Evolutionary conservation across 2,888 invertebrate genomes (phyloP), one percentile per base, ranked within the genome.

Genomic region (Lissocephala sabroskyi): DNA sequence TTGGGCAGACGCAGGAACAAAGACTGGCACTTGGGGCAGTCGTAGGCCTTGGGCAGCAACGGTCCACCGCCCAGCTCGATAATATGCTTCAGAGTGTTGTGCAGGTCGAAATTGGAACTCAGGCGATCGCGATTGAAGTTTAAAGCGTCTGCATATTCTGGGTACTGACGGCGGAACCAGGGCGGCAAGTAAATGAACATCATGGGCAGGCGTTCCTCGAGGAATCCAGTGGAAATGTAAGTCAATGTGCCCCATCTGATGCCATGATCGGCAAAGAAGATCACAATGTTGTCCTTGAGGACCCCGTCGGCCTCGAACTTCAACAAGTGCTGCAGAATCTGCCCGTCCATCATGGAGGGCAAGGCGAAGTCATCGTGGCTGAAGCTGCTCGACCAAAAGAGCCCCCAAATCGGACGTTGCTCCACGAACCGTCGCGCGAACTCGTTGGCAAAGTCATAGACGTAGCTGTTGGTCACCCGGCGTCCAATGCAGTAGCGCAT

Each of bases 261-360:
- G 0, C 93, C 93, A 63, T 93, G 92, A 73, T 92, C 92, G 63
- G 92, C 92, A 48, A 93, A 84, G 61, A 92, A 89, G 45, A 92
- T 85, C 0, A 93, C 81, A 64, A 92, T 88, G 7, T 90, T 88
- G 41, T 89, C 89, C 28, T 89, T 86, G 10, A 89, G 66, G 1
- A 89, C 84, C 0, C 88, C 88, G 0, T 86, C 86, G 11, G 85
- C 83, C 3, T 87, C 82, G 17, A 92, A 80, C 33, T 87, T 85
- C 43, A 87, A 82, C 28, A 91, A 83, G 61, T 90, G 89, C 29
- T 86, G 80, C 41, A 87, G 82, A 16, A 91, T 79, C 87, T 87
- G 86, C 5, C 78, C 79, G 63, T 92, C 92, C 83, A 90, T 88
- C 23, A 88, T 86, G 11, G 89, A 87, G 0, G 90, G 88, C 2